Conservation (phyloP, 2,113 vertebrate species). For the Hydrochoerus hydrochaeris region DNA sequence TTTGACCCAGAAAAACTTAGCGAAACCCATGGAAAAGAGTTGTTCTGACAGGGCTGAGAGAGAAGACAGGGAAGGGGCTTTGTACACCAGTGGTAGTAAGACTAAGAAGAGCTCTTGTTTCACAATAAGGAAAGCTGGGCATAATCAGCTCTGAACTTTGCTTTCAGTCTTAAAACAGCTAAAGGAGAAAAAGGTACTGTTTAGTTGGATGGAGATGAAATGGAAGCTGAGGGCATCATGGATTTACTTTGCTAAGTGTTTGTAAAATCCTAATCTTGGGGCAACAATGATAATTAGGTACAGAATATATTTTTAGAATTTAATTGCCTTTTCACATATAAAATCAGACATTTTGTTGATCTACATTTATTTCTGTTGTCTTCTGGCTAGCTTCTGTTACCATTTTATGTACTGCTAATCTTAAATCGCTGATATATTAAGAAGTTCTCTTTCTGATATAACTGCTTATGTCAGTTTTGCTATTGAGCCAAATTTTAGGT, state of each 20-base stretch:
- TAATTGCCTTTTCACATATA: background rate
- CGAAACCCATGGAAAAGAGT: background rate
- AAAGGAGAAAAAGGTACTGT: background rate
- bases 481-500: background rate
- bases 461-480: background rate
- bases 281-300: background rate
- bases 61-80: background rate
- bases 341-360: background rate
- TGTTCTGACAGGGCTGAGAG: background rate
- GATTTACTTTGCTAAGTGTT: background rate
- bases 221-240: background rate
- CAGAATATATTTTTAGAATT: background rate
- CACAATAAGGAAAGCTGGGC: background rate
- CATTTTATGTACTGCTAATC: background rate
- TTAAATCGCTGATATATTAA: background rate
- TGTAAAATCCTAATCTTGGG: background rate
- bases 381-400: background rate
- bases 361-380: background rate
- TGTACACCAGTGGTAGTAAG: background rate
- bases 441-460: background rate
- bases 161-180: background rate
- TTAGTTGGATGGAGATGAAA: background rate
- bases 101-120: background rate
- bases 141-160: background rate
- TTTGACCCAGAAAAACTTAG: background rate